phyloP scores from a whole-genome alignment of 2,797 vertebrate genomes.

The Hydrophis major region DNA sequence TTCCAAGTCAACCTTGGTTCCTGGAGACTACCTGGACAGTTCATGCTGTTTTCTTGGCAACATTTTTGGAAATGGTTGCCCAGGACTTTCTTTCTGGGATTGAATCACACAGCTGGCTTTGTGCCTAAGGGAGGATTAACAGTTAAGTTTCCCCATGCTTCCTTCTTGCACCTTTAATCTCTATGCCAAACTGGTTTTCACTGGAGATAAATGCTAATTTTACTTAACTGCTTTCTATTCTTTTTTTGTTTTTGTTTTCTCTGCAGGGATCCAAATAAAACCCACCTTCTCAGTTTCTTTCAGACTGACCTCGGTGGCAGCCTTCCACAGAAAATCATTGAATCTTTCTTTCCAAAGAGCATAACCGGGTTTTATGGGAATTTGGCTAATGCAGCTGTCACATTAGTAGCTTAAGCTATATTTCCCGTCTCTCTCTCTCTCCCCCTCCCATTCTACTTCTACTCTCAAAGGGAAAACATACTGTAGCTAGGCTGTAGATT shows the following conservation, averaged over 20 bases:
- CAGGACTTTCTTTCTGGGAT: background rate
- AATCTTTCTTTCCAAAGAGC: conserved; percentile 92
- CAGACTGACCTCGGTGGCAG: conserved; percentile 91
- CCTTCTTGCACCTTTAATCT: background rate
- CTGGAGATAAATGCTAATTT: background rate
- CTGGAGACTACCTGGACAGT: background rate
- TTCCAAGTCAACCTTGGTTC: background rate
- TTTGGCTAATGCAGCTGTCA: conserved; percentile 80
- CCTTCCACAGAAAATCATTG: conserved; percentile 88
- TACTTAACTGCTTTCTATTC: background rate
- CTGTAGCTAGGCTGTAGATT: background rate
- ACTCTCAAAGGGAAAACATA: background rate
- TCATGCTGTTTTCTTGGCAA: background rate
- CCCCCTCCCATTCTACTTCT: background rate
- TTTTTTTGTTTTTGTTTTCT: background rate
- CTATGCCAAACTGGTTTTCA: background rate
- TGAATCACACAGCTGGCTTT: background rate
- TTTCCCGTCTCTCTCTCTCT: too few relatives aligned
- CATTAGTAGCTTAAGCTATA: conserved; percentile 67
- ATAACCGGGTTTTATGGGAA: conserved; percentile 89
- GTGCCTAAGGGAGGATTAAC: background rate
- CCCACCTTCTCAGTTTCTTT: conserved; percentile 87
- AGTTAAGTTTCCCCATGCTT: background rate
- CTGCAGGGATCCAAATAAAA: conserved; percentile 84
- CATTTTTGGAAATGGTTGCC: background rate